A percentile compares a stretch with the other conserved stretches of the same genome.
These are phyloP conservation scores for Bombyx mori DNA, from an alignment of 1,140 invertebrate genomes.

Conservation along the genomic window DNA sequence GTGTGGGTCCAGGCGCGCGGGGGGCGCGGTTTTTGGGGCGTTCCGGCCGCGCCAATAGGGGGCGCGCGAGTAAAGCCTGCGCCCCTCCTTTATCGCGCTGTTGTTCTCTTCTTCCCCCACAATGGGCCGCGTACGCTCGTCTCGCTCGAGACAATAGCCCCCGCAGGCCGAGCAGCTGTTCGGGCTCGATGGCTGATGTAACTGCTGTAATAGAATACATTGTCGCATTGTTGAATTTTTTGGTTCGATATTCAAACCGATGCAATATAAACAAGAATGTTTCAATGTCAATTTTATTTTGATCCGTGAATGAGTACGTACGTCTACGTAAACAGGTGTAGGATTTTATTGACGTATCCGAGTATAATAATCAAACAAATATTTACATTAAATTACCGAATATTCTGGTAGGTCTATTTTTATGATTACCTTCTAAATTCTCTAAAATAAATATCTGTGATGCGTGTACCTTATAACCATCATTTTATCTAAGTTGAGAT, in stretches of 20 bases:
- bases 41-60: slow-evolving; percentile 39
- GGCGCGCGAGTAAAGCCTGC: slow-evolving; percentile 37
- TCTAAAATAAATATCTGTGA: no score
- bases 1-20: slow-evolving; percentile 34
- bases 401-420: not conserved
- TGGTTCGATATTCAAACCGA: slow-evolving; percentile 7
- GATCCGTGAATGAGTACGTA: not conserved
- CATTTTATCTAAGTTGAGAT: no score
- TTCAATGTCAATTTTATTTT: slow-evolving; percentile 5
- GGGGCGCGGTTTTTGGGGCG: slow-evolving; percentile 52
- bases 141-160: slow-evolving; percentile 34
- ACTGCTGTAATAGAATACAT: slow-evolving; percentile 44
- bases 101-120: slow-evolving; percentile 31
- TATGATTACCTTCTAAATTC: no score
- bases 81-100: slow-evolving; percentile 38
- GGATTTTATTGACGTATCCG: not conserved
- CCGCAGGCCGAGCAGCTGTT: slow-evolving; percentile 54
- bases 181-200: slow-evolving; percentile 47
- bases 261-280: slow-evolving; percentile 2
- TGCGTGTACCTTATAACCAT: no score
- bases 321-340: no score
- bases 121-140: slow-evolving; percentile 15
- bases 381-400: not conserved
- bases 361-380: not conserved
- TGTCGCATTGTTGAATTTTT: slow-evolving; percentile 17